Percentiles rank a stretch among this genome's conserved stretches.
Conservation (phyloP, 2,113 vertebrate species). For the Lamprologus callipterus region DNA sequence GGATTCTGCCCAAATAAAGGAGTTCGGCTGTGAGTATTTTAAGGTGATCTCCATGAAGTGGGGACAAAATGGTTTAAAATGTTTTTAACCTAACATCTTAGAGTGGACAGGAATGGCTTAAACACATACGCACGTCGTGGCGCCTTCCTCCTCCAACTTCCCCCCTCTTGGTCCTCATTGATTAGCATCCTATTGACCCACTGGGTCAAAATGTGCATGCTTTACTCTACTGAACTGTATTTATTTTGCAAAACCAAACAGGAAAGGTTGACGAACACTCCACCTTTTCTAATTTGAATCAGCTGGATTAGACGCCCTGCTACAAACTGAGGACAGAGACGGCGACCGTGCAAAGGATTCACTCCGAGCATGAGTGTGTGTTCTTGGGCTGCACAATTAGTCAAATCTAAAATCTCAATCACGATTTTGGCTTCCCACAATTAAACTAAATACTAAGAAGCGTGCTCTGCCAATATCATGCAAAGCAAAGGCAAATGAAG, state of each 20-base stretch:
- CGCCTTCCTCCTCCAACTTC: neutral
- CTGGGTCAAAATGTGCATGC: neutral
- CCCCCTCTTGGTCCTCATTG: neutral
- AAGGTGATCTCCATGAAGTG: neutral
- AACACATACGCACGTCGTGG: accelerated
- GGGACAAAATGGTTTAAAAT: neutral
- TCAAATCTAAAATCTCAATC: neutral
- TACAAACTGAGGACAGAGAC: neutral
- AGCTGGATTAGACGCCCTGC: neutral
- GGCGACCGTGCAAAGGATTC: accelerated
- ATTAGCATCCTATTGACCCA: neutral
- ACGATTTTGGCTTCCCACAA: neutral
- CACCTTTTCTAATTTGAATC: neutral
- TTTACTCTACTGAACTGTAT: too few relatives aligned
- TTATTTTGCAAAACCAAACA: neutral
- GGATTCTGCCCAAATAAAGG: neutral
- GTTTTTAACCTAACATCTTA: neutral
- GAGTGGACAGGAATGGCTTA: neutral
- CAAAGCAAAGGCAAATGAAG: neutral
- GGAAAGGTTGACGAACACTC: accelerated
- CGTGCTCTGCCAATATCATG: accelerated
- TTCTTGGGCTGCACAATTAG: neutral
- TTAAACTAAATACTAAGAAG: neutral
- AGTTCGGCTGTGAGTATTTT: neutral
- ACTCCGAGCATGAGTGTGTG: accelerated